These are phyloP conservation scores for Charina bottae DNA, from an alignment of 2,113 vertebrate species.

Conservation along the genomic window DNA sequence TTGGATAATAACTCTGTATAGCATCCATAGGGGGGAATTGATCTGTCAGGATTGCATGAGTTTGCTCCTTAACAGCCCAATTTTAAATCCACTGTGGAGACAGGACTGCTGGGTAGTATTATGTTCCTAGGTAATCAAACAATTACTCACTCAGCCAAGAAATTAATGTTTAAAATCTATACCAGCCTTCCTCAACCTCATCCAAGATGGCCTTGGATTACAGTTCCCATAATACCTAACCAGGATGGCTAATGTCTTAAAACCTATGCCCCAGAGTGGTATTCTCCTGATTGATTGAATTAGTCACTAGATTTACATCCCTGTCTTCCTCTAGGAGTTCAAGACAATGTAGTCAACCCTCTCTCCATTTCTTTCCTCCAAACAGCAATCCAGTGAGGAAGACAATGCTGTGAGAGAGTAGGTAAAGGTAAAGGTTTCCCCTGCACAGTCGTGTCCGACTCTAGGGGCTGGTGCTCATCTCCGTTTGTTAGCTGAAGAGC, in stretches of 20 bases:
- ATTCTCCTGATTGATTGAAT: not conserved
- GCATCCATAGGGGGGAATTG: not conserved
- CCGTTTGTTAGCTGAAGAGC: too few relatives aligned
- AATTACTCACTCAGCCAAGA: not conserved
- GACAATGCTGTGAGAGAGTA: not conserved
- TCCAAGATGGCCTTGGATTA: not conserved
- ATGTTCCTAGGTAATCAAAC: not conserved
- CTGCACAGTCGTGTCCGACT: too few relatives aligned
- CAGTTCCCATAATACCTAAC: not conserved
- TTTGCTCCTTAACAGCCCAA: not conserved
- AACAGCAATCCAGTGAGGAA: not conserved
- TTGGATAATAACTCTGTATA: not conserved
- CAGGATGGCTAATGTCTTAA: not conserved
- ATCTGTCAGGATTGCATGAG: not conserved
- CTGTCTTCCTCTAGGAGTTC: not conserved
- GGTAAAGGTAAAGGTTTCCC: too few relatives aligned
- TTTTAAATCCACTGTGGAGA: not conserved
- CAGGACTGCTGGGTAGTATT: not conserved
- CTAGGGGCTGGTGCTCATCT: too few relatives aligned
- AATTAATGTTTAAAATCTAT: not conserved
- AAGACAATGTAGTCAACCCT: not conserved
- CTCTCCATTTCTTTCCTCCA: not conserved
- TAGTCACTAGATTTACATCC: not conserved
- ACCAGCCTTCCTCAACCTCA: not conserved
- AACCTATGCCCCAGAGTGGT: not conserved